phyloP scores from a whole-genome alignment of 2,797 vertebrate species.

The Pygocentrus nattereri region DNA sequence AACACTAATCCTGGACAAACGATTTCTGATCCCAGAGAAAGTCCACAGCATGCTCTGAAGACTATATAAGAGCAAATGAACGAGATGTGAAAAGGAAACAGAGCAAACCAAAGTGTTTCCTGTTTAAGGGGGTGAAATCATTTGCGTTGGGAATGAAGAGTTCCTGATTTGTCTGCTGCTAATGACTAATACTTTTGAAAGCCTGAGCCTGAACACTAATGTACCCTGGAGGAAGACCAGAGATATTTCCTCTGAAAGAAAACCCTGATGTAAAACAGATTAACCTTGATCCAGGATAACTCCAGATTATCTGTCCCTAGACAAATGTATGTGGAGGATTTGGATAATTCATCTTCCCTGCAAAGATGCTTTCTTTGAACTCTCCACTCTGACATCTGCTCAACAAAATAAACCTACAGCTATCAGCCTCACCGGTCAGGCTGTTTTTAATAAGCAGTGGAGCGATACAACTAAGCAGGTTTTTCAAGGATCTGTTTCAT shows the following conservation, averaged over 20 bases:
- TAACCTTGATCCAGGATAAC: constrained; percentile 78
- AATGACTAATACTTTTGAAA: not conserved
- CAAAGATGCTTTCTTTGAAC: constrained; percentile 32
- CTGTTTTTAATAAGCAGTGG: not conserved
- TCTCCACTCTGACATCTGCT: constrained; percentile 1
- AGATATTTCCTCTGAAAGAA: constrained; percentile 70
- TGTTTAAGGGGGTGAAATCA: too few relatives aligned
- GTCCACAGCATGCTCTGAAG: constrained; percentile 64
- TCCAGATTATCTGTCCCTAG: constrained; percentile 77
- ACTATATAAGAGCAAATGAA: constrained; percentile 62
- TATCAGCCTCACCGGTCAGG: not conserved
- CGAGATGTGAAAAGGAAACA: not conserved
- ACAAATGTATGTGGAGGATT: constrained; percentile 76
- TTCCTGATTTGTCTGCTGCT: not conserved
- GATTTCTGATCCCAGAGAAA: constrained; percentile 74
- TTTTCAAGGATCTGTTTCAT: too few relatives aligned
- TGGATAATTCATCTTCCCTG: constrained; percentile 55
- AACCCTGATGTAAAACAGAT: constrained; percentile 78
- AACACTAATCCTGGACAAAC: constrained; percentile 76
- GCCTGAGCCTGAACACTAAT: not conserved
- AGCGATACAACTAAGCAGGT: not conserved
- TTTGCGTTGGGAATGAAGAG: not conserved
- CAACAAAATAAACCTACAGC: constrained; percentile 2
- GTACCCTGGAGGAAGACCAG: constrained; percentile 1
- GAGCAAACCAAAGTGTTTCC: not conserved